These are phyloP conservation scores for Catonia carolina DNA, from an alignment of 2,888 invertebrate species.

Conservation along the genomic window DNA sequence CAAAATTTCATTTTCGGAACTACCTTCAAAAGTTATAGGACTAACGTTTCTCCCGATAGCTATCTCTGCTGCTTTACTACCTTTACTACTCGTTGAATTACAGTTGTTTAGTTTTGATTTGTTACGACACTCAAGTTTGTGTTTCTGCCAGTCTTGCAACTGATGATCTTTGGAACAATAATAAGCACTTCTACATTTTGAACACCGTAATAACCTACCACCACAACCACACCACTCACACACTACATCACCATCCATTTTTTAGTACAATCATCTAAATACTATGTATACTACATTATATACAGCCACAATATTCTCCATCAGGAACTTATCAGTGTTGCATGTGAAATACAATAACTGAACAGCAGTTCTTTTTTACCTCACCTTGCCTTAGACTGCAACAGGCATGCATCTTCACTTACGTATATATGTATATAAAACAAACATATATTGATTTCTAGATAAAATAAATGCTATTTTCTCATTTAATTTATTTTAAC, in stretches of 20 bases:
- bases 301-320: no score
- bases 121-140: conserved; percentile 47
- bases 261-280: conserved; percentile 6
- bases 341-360: no score
- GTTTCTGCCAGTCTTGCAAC: conserved; percentile 68
- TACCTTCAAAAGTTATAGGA: conserved; percentile 43
- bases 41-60: conserved; percentile 15
- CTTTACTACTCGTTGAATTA: not conserved
- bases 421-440: no score
- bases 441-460: no score
- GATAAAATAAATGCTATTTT: no score
- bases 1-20: conserved; percentile 61
- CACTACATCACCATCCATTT: conserved; percentile 26
- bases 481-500: no score
- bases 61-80: not conserved
- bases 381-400: no score
- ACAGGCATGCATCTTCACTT: no score
- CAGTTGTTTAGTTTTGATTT: conserved; percentile 1
- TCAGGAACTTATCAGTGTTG: no score
- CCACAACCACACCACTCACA: conserved; percentile 50
- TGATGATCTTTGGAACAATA: conserved; percentile 79
- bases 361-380: no score
- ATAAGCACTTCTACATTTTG: conserved; percentile 63
- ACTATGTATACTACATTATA: no score
- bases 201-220: conserved; percentile 61